Evolutionary conservation across 1,140 invertebrate species (phyloP).

Genomic region (Chrysoperla carnea): DNA sequence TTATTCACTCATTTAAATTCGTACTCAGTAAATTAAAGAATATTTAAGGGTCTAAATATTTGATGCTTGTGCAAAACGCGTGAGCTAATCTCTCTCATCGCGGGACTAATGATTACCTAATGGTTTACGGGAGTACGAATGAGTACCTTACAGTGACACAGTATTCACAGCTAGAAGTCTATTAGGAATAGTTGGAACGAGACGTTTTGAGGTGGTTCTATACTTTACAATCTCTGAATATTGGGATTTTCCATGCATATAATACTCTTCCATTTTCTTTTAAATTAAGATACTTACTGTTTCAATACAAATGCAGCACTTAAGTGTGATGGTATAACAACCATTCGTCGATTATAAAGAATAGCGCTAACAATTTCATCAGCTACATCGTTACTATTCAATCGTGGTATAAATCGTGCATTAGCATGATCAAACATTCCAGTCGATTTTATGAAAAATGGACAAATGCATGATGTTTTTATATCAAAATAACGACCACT

Average conservation of each 20-base stretch:
- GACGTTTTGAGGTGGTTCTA: not conserved
- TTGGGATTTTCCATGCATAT: not conserved
- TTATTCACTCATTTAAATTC: not conserved
- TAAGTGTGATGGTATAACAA: slow-evolving; percentile 60
- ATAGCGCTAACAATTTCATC: slow-evolving; percentile 68
- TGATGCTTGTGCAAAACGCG: too few species aligned
- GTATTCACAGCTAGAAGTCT: not conserved
- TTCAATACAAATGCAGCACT: slow-evolving; percentile 43
- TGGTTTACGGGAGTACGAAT: too few species aligned
- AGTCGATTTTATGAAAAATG: slow-evolving; percentile 81
- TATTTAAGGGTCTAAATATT: too few species aligned
- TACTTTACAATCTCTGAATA: not conserved
- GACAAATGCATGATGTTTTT: slow-evolving; percentile 77
- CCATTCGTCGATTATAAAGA: slow-evolving; percentile 55
- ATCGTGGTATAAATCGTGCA: slow-evolving; percentile 62
- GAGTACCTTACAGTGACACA: too few species aligned
- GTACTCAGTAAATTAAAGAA: not conserved
- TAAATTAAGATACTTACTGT: slow-evolving; percentile 42
- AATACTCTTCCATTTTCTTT: not conserved
- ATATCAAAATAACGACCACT: slow-evolving; percentile 50
- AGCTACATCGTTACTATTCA: slow-evolving; percentile 74
- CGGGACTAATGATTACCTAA: too few species aligned
- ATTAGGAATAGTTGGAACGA: not conserved
- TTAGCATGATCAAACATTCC: slow-evolving; percentile 88
- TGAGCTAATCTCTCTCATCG: not conserved